Conservation (phyloP, 2,888 invertebrate species). For the Leucoptera coffeella region DNA sequence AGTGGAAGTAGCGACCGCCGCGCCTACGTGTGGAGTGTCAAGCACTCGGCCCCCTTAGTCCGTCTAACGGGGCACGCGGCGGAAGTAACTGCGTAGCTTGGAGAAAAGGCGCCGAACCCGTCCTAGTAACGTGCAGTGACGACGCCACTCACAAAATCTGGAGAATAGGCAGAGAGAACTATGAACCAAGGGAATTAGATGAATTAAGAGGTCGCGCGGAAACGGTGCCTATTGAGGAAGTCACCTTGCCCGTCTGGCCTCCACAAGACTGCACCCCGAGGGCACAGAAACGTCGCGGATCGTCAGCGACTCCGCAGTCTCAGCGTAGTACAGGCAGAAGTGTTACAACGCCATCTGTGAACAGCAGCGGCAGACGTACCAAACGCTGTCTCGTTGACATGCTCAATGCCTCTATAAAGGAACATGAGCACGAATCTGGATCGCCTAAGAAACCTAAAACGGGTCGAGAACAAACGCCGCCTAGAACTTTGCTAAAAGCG, state of each 20-base stretch:
- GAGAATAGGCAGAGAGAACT: conserved; percentile 55
- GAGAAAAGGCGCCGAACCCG: conserved; percentile 55
- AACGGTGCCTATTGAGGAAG: conserved; percentile 13
- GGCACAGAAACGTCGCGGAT: background rate
- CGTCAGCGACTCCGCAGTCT: conserved; percentile 12
- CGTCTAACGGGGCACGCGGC: conserved; percentile 70
- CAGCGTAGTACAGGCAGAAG: conserved; percentile 5
- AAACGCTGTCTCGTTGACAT: conserved; percentile 36
- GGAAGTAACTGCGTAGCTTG: conserved; percentile 88
- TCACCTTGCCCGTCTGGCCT: conserved; percentile 18
- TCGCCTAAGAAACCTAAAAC: conserved; percentile 8
- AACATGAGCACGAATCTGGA: conserved; percentile 17
- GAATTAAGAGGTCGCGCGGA: conserved; percentile 29
- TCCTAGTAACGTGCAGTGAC: conserved; percentile 77
- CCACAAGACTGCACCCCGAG: conserved; percentile 5
- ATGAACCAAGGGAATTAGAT: conserved; percentile 16
- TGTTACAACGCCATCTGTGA: background rate
- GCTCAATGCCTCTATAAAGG: conserved; percentile 19
- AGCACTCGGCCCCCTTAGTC: conserved; percentile 59
- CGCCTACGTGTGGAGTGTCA: conserved; percentile 81
- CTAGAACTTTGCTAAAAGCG: conserved; percentile 11
- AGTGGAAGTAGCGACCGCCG: conserved; percentile 85
- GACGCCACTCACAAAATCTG: conserved; percentile 75
- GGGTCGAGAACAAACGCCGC: conserved; percentile 10
- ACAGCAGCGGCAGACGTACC: conserved; percentile 12